Base-by-base conservation (phyloP, 2,888 invertebrate genomes). In the Agonopterix heracliana region DNA sequence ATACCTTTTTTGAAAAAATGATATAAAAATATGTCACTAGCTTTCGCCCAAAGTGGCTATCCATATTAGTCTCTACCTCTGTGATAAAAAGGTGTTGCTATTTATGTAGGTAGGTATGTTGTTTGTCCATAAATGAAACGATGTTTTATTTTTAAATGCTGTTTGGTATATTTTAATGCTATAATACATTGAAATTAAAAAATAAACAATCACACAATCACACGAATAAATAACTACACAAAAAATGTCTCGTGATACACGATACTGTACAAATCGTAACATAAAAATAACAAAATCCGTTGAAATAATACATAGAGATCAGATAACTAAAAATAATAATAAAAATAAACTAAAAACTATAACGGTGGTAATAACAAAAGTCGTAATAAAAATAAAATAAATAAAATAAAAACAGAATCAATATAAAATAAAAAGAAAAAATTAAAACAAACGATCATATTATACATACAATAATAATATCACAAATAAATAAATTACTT, bases 231-330 rank as follows among this genome's bases (percentile, higher is more conserved):
- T 61, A 63, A 56, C 68, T 63, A 68, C 59, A 60, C 64, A 64
- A 60, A 48, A 46, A 56, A 55, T 51, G 40, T 54, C 49, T 71
- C 71, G 70, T 71, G 65, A 75, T 71, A 72, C 70, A 70, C 70
- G 69, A 71, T 69, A 72, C 67, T 57, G 55, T 54, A 57, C 11
- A 64, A 59, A 60, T 50, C 56, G 55, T 50, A 57, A 52, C 17
- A 54, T 41, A 45, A 42, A 54, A 50, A 48, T 50, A 51, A 60
- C 47, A 49, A 45, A 49, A 57, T 49, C n/a, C 35, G 8, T 43
- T 36, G 26, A 41, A 46, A 46, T 41, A 9, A 46, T 36, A 45
- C 26, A 35, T 26, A 54, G 51, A 52, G 48, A 54, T 46, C 54
- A 46, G 50, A 51, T 46, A 44, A 45, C 17, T 9, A 41, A 41